Evolutionary conservation across 2,113 vertebrate genomes (phyloP).

Genomic region (Morone chrysops): DNA sequence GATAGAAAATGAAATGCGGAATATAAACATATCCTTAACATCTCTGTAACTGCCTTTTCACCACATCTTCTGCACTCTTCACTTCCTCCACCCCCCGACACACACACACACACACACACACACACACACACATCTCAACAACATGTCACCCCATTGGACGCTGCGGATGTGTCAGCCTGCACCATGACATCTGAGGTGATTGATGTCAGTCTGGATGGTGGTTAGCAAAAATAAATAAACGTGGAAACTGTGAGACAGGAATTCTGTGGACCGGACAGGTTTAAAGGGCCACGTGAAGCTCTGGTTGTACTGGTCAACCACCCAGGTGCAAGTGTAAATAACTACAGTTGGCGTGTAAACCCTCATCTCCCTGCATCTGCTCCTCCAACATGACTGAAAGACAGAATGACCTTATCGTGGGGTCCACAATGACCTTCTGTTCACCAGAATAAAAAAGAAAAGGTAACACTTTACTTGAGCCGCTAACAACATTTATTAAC

Average conservation of each 20-base stretch:
- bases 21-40: not conserved
- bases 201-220: conserved; percentile 40
- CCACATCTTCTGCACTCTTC: conserved; percentile 5
- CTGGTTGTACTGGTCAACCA: not conserved
- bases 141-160: conserved; percentile 46
- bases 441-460: not conserved
- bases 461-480: not conserved
- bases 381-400: not conserved
- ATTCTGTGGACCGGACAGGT: not conserved
- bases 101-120: not conserved
- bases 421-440: not conserved
- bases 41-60: conserved; percentile 22
- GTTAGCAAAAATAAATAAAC: conserved; percentile 20
- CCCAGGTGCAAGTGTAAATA: conserved; percentile 2
- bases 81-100: not conserved
- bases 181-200: conserved; percentile 28
- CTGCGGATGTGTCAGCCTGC: conserved; percentile 23
- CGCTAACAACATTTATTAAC: not conserved
- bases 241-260: conserved; percentile 7
- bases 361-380: conserved; percentile 11
- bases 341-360: conserved; percentile 1
- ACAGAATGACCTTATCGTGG: not conserved
- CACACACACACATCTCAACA: conserved; percentile 38
- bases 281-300: not conserved
- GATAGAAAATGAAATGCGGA: conserved; percentile 75